A percentile compares a stretch with the other conserved stretches of the same genome.
These are phyloP conservation scores for Cephalopterus ornatus DNA, from an alignment of 2,113 vertebrate genomes.

Conservation along the genomic window DNA sequence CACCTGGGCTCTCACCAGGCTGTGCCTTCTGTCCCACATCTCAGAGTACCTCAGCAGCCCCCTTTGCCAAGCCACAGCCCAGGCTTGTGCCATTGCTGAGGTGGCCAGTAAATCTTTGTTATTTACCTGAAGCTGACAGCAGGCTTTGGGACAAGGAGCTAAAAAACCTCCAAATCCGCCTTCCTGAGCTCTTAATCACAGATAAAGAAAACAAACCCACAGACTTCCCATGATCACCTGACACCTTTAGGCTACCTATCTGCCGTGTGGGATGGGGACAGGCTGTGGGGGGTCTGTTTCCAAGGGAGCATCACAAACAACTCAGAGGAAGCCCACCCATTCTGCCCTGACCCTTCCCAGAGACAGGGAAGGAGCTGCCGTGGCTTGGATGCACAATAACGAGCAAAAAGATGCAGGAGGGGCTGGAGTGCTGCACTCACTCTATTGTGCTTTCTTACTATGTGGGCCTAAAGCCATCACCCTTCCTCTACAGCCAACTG, in stretches of 20 bases:
- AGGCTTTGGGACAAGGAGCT: neutral
- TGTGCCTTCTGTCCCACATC: neutral
- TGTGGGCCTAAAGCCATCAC: neutral
- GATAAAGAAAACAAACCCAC: neutral
- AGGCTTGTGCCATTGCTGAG: neutral
- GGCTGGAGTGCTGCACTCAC: neutral
- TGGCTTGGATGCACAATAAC: neutral
- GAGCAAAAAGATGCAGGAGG: neutral
- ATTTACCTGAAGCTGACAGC: neutral
- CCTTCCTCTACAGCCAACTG: neutral
- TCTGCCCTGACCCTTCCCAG: neutral
- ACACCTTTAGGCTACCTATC: neutral
- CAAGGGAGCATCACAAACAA: neutral
- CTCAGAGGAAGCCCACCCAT: neutral
- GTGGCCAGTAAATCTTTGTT: neutral
- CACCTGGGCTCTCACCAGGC: neutral
- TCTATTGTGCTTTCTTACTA: neutral
- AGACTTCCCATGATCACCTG: neutral
- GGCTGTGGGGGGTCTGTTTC: neutral
- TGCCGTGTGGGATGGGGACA: neutral
- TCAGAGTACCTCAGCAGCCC: no score
- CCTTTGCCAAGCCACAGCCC: neutral
- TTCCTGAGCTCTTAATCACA: neutral
- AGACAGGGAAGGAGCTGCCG: neutral
- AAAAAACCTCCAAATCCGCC: fast-evolving